phyloP scores from a whole-genome alignment of 2,797 vertebrate genomes.

The Scomberomorus guttatus region DNA sequence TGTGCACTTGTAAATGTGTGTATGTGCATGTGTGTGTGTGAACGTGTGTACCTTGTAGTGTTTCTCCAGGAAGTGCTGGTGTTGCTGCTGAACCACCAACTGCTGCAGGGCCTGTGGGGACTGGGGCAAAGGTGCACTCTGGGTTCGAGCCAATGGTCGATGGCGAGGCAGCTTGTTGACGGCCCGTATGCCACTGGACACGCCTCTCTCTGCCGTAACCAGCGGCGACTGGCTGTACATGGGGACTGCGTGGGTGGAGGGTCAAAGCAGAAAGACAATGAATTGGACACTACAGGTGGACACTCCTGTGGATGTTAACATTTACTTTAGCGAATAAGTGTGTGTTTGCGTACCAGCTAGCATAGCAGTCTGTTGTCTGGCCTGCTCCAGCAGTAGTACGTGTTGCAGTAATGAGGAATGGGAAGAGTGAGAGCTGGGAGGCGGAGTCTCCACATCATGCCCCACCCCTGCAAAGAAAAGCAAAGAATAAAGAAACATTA shows the following conservation, averaged over 20 bases:
- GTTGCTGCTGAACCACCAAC: slow-evolving; percentile 94
- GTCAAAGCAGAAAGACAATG: slow-evolving; percentile 12
- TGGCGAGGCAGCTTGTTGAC: slow-evolving; percentile 93
- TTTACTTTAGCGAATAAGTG: neutral
- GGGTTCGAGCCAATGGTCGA: slow-evolving; percentile 93
- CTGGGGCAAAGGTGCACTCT: slow-evolving; percentile 94
- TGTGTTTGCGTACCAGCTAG: slow-evolving; percentile 85
- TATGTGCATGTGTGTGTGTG: slow-evolving; percentile 3
- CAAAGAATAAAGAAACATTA: neutral
- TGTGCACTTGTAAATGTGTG: slow-evolving; percentile 65
- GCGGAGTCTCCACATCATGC: slow-evolving; percentile 87
- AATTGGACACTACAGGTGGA: neutral
- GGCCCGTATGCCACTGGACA: slow-evolving; percentile 86
- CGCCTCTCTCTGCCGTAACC: slow-evolving; percentile 91
- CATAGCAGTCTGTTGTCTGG: slow-evolving; percentile 93
- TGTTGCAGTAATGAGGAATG: slow-evolving; percentile 94
- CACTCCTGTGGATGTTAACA: neutral
- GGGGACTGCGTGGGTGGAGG: slow-evolving; percentile 83
- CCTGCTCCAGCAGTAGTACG: slow-evolving; percentile 94
- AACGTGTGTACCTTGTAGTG: slow-evolving; percentile 84
- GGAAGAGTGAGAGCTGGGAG: slow-evolving; percentile 84
- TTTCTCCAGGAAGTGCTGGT: slow-evolving; percentile 94
- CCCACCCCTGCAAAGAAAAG: slow-evolving; percentile 79
- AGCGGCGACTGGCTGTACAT: slow-evolving; percentile 93
- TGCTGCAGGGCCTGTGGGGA: slow-evolving; percentile 95